Percentiles rank a stretch among this genome's conserved stretches.
Evolutionary conservation across 2,113 vertebrate genomes (phyloP).

Genomic region (Progne subis): DNA sequence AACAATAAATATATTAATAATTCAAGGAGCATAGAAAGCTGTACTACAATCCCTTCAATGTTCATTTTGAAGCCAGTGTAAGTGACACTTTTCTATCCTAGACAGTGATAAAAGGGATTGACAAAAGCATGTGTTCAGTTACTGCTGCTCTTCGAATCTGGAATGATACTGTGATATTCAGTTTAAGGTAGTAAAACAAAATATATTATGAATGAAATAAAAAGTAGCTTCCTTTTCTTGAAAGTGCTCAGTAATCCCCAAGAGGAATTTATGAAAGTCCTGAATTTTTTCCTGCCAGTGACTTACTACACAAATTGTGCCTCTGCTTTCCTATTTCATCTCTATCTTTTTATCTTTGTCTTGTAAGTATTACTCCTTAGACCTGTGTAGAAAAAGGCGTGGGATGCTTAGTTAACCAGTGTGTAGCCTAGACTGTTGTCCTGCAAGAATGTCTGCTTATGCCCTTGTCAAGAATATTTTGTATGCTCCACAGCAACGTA

Average conservation of each 20-base stretch:
- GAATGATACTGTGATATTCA: background rate
- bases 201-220: background rate
- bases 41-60: background rate
- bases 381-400: background rate
- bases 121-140: background rate
- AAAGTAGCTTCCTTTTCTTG: background rate
- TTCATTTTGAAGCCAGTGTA: background rate
- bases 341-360: background rate
- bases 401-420: background rate
- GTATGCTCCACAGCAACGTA: background rate
- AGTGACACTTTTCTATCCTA: background rate
- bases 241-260: background rate
- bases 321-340: background rate
- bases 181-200: background rate
- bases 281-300: background rate
- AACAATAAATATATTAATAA: background rate
- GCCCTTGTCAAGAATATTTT: background rate
- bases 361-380: background rate
- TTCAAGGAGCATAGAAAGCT: background rate
- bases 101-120: background rate
- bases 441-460: background rate
- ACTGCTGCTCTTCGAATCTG: background rate
- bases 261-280: background rate
- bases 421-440: background rate
- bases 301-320: background rate